phyloP scores from a whole-genome alignment of 2,888 invertebrate species.

The Balanococcus diminutus region DNA sequence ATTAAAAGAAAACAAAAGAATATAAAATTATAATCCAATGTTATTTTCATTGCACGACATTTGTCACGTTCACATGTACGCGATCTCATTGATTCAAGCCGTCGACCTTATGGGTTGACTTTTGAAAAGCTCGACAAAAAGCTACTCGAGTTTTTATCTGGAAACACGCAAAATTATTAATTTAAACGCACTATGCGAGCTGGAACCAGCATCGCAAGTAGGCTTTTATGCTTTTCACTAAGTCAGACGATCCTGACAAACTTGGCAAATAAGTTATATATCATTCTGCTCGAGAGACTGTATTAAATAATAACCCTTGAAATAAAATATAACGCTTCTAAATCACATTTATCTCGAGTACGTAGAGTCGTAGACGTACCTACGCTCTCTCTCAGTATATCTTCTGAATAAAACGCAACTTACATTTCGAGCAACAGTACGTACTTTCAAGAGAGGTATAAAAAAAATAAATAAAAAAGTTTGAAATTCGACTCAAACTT shows the following conservation, averaged over 20 bases:
- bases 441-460: neutral
- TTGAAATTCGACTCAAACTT: neutral
- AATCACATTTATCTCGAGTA: slow-evolving; percentile 5
- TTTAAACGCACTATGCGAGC: neutral
- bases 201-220: neutral
- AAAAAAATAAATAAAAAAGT: neutral
- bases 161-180: neutral
- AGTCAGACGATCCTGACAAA: neutral
- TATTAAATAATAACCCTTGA: neutral
- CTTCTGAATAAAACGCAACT: neutral
- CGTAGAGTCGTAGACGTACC: neutral
- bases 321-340: neutral
- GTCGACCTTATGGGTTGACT: too few relatives aligned
- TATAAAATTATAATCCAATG: too few relatives aligned
- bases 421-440: neutral
- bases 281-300: neutral
- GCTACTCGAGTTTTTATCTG: too few relatives aligned
- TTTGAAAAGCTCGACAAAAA: too few relatives aligned
- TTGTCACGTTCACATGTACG: too few relatives aligned
- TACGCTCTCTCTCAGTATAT: too few relatives aligned
- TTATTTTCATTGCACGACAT: too few relatives aligned
- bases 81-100: too few relatives aligned
- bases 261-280: neutral
- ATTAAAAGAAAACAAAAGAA: too few relatives aligned
- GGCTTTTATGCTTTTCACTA: neutral